Percentiles rank a stretch among this genome's conserved stretches.
Conservation (phyloP, 2,113 vertebrate species). For the Columba livia region DNA sequence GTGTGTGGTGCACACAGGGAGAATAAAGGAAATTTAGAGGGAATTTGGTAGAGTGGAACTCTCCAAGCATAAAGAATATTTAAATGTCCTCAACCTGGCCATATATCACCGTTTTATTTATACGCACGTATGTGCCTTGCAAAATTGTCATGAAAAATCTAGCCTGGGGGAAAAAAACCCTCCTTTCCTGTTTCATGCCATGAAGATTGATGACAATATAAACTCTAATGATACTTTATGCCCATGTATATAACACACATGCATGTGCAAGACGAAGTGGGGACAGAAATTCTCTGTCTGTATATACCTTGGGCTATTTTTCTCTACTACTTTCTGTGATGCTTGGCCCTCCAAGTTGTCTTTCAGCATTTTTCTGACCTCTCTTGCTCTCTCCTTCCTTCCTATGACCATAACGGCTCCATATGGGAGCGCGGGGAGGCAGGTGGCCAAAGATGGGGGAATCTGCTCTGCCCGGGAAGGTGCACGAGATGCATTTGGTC, state of each 20-base stretch:
- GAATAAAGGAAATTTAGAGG: not conserved
- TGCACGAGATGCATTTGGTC: not conserved
- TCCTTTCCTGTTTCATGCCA: slow-evolving; percentile 23
- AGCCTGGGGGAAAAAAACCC: not conserved
- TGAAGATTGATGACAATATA: not conserved
- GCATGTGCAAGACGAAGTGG: fast-evolving
- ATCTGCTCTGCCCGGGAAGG: not conserved
- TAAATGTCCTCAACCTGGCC: not conserved
- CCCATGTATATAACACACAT: not conserved
- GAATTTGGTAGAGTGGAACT: not conserved
- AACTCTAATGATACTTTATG: slow-evolving; percentile 29
- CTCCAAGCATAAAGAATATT: not conserved
- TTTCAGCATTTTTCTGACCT: not conserved
- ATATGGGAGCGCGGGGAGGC: not conserved
- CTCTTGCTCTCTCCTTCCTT: not conserved
- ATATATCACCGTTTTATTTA: not conserved
- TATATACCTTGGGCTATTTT: not conserved
- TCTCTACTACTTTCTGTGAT: not conserved
- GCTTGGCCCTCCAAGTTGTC: not conserved
- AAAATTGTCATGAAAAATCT: slow-evolving; percentile 27
- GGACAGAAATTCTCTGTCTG: not conserved
- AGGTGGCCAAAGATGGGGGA: not conserved
- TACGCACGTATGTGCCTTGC: not conserved
- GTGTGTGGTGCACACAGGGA: not conserved
- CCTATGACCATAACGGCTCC: not conserved